Evolutionary conservation across 1,140 invertebrate species (phyloP), one percentile per base, ranked within the genome.

Genomic region (Camponotus pennsylvanicus): DNA sequence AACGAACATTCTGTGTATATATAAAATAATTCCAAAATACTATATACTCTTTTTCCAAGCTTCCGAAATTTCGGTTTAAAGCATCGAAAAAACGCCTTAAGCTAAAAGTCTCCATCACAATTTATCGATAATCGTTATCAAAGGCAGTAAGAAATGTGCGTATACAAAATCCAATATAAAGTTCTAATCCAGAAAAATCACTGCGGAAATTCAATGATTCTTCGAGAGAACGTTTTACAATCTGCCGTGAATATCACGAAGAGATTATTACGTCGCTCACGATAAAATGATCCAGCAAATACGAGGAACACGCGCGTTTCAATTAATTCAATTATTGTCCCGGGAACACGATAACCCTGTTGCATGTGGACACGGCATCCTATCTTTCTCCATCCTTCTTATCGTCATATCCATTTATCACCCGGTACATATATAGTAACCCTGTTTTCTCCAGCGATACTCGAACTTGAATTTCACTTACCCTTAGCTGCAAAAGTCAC

Each of bases 111-210:
- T 57, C 18, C 79, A 70, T 69, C 78, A 75, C 59, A 57, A 73
- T 57, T 69, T 59, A 8, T 32, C 15, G 11, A 55, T 87, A 52
- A 37, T 73, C 66, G 40, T 86, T 79, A 73, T 89, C 49, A 49
- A 83, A 83, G 79, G 79, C 79, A 83, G 79, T 83, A 83, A 59
- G 45, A 67, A 75, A 67, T 77, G 52, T 89, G 88, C 88, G 57
- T 89, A 52, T 52, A 89, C 63, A 89, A 70, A 37, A 63, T 83
- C 34, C 42, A 79, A 70, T 80, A 75, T 80, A 78, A 49, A 37
- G 55, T 80, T 63, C 52, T 49, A 87, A 75, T 70, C 49, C 21
- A 42, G 42, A 34, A 82, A 71, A 77, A 88, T 88, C 64, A 71
- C 37, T 49, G 42, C 42, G 40, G 63, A 87, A 73, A 89, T 45